Evolutionary conservation across 2,888 invertebrate species (phyloP).

Genomic region (Aleiodes testaceus): DNA sequence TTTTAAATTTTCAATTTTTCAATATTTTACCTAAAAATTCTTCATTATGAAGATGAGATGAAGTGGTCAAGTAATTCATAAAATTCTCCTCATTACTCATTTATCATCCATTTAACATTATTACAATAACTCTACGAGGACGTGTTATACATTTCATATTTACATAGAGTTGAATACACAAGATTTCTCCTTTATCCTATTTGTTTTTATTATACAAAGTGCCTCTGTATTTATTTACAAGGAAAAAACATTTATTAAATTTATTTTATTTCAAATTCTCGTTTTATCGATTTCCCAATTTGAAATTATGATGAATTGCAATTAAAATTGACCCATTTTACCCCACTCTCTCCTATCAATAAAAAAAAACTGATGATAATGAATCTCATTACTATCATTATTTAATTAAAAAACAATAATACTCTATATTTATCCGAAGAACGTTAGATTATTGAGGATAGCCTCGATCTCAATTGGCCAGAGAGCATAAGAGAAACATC

Average conservation of each 20-base stretch:
- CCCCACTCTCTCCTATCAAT: too few relatives aligned
- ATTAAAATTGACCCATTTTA: too few relatives aligned
- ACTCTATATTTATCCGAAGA: background rate
- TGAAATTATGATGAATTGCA: constrained; percentile 1
- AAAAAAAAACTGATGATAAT: background rate
- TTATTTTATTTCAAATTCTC: constrained; percentile 15
- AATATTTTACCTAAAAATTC: constrained; percentile 15
- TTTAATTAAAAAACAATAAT: too few relatives aligned
- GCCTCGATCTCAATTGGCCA: constrained; percentile 39
- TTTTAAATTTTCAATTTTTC: constrained; percentile 39
- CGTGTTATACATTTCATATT: constrained; percentile 51
- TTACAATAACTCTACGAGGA: constrained; percentile 21
- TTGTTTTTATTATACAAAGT: constrained; percentile 52
- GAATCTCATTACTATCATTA: background rate
- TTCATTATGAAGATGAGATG: constrained; percentile 10
- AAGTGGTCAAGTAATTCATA: constrained; percentile 32
- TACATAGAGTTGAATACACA: constrained; percentile 45
- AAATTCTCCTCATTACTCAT: constrained; percentile 40
- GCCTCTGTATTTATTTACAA: constrained; percentile 49
- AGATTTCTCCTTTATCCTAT: constrained; percentile 41
- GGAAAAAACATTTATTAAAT: constrained; percentile 44
- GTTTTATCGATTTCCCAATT: constrained; percentile 19
- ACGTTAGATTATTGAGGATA: constrained; percentile 8
- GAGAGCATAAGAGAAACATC: constrained; percentile 55
- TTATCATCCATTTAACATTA: constrained; percentile 34